A percentile compares a stretch with the other conserved stretches of the same genome.
Evolutionary conservation across 2,888 invertebrate species (phyloP).

Genomic region (Ornithoptera priamus): DNA sequence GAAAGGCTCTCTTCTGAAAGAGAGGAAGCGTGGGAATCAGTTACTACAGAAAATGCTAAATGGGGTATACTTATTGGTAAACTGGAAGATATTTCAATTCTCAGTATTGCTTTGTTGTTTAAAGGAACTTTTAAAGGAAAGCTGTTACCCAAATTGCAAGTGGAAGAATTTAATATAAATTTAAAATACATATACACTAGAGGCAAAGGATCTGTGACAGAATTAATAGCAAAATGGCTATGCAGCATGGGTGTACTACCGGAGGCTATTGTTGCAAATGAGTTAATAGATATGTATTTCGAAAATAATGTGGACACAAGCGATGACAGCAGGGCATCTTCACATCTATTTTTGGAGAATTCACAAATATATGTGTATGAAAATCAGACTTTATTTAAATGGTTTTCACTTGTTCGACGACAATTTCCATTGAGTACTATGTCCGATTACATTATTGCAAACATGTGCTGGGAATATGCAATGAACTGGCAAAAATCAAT

Average conservation of each 20-base stretch:
- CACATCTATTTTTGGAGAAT: constrained; percentile 59
- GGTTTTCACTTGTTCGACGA: constrained; percentile 82
- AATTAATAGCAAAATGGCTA: constrained; percentile 93
- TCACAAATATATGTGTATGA: constrained; percentile 58
- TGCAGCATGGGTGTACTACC: constrained; percentile 86
- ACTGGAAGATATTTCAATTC: constrained; percentile 91
- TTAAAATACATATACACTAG: constrained; percentile 83
- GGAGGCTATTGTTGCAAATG: constrained; percentile 78
- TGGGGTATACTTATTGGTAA: constrained; percentile 94
- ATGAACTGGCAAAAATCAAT: constrained; percentile 91
- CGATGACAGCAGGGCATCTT: constrained; percentile 50
- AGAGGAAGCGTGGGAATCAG: constrained; percentile 87
- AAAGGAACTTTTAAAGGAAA: constrained; percentile 64
- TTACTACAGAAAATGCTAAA: constrained; percentile 91
- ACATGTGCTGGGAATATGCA: constrained; percentile 95
- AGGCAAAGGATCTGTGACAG: constrained; percentile 91
- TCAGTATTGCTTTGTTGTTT: constrained; percentile 84
- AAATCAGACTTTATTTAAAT: constrained; percentile 79
- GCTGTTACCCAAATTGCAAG: constrained; percentile 76
- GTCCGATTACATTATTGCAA: constrained; percentile 88
- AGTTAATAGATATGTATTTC: constrained; percentile 58
- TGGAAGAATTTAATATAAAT: constrained; percentile 81
- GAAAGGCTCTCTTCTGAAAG: constrained; percentile 65
- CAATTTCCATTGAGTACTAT: constrained; percentile 94
- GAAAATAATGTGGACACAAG: constrained; percentile 37